These are phyloP conservation scores for Vollenhovia emeryi DNA, from an alignment of 1,140 invertebrate species.

Conservation along the genomic window DNA sequence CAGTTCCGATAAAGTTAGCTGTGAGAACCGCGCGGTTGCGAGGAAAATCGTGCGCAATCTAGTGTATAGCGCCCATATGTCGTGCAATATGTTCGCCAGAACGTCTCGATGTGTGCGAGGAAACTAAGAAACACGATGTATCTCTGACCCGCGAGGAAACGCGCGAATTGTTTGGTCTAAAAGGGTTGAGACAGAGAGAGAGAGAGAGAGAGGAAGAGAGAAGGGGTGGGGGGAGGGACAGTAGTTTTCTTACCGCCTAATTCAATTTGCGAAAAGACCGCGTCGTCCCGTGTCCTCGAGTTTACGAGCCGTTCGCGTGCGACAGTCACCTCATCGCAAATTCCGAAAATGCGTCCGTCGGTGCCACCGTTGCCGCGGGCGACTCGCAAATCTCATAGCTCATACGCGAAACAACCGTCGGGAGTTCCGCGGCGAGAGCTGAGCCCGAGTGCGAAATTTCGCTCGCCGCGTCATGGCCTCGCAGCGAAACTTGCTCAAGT, in stretches of 20 bases:
- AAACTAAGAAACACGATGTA: neutral
- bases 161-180: neutral
- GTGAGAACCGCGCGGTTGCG: conserved; percentile 18
- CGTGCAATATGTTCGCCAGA: conserved; percentile 9
- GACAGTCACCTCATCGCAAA: neutral
- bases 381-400: conserved; percentile 33
- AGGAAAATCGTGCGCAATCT: conserved; percentile 7
- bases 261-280: conserved; percentile 34
- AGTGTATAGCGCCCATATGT: conserved; percentile 21
- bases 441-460: conserved; percentile 57
- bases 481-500: conserved; percentile 40
- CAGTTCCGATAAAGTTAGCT: conserved; percentile 29
- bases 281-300: neutral
- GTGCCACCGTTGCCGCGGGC: neutral
- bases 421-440: conserved; percentile 39
- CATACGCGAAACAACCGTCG: conserved; percentile 19
- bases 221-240: neutral
- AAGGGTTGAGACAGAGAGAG: neutral
- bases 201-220: neutral
- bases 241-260: conserved; percentile 1
- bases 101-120: neutral
- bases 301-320: neutral
- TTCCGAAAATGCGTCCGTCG: conserved; percentile 10
- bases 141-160: neutral
- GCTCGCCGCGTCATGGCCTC: conserved; percentile 4